Conservation (phyloP, 1,140 invertebrate species). For the Helicoverpa zea region DNA sequence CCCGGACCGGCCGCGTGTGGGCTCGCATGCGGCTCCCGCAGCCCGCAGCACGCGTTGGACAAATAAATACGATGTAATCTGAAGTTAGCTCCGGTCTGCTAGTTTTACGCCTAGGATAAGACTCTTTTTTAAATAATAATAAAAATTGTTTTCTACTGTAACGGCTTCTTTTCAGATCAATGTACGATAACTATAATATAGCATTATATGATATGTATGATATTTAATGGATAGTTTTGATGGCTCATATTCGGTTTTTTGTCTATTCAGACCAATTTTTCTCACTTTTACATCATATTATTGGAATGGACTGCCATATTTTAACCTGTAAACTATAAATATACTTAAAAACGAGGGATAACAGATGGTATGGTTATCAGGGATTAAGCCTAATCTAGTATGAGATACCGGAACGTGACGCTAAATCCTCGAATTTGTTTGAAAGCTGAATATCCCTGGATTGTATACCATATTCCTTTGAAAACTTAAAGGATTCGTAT, state of each 20-base stretch:
- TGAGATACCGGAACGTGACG: neutral
- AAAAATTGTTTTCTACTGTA: slow-evolving; percentile 83
- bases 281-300: slow-evolving; percentile 80
- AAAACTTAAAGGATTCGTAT: slow-evolving; percentile 69
- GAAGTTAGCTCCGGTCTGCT: slow-evolving; percentile 79
- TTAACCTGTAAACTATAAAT: slow-evolving; percentile 63
- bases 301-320: slow-evolving; percentile 83
- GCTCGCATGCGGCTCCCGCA: slow-evolving; percentile 25
- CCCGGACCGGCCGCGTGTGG: slow-evolving; percentile 48
- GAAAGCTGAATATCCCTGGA: slow-evolving; percentile 28
- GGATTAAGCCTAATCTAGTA: slow-evolving; percentile 32
- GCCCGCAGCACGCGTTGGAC: slow-evolving; percentile 60
- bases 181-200: slow-evolving; percentile 77
- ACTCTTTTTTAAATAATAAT: slow-evolving; percentile 79
- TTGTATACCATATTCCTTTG: slow-evolving; percentile 44
- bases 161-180: slow-evolving; percentile 82
- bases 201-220: slow-evolving; percentile 69
- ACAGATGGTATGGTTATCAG: slow-evolving; percentile 38
- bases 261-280: slow-evolving; percentile 84
- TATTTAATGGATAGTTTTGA: slow-evolving; percentile 78
- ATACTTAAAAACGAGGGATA: slow-evolving; percentile 45
- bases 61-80: slow-evolving; percentile 68
- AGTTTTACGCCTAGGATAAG: slow-evolving; percentile 82
- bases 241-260: slow-evolving; percentile 71
- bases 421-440: slow-evolving; percentile 37